Conservation (phyloP, 2,888 invertebrate species). For the Caenorhabditis sulstoni region DNA sequence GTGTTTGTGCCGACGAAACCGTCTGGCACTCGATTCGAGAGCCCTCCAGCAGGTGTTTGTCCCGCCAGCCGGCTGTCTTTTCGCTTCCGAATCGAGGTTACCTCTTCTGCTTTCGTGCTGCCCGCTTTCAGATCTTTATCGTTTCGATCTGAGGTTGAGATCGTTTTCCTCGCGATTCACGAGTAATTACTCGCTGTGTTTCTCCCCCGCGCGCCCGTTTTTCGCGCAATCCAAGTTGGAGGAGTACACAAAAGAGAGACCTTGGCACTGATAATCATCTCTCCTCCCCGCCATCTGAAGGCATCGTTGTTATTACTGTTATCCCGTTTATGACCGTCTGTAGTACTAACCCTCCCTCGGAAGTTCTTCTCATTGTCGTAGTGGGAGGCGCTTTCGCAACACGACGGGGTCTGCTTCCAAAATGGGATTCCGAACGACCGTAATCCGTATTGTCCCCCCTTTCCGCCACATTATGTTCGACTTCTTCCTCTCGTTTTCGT, state of each 20-base stretch:
- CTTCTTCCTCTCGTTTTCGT: neutral
- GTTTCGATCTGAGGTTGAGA: slow-evolving; percentile 49
- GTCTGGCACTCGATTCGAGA: slow-evolving; percentile 54
- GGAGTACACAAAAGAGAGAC: slow-evolving; percentile 19
- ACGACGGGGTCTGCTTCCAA: too few relatives aligned
- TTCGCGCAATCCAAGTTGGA: slow-evolving; percentile 45
- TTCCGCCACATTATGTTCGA: neutral
- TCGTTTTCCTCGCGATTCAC: slow-evolving; percentile 12
- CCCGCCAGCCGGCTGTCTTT: slow-evolving; percentile 35
- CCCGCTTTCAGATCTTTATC: slow-evolving; percentile 40
- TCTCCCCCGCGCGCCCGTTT: slow-evolving; percentile 25
- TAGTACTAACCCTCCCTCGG: neutral
- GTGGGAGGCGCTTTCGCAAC: slow-evolving; percentile 13
- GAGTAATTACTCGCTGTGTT: slow-evolving; percentile 33
- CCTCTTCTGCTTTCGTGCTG: slow-evolving; percentile 15
- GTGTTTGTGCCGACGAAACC: slow-evolving; percentile 22
- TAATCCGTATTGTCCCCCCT: neutral
- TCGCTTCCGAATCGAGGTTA: slow-evolving; percentile 32
- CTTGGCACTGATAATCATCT: slow-evolving; percentile 47
- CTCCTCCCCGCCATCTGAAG: neutral
- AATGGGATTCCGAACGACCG: too few relatives aligned
- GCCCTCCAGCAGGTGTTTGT: slow-evolving; percentile 55
- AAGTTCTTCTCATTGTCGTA: slow-evolving; percentile 2
- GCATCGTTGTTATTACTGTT: slow-evolving; percentile 41
- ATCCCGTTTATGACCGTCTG: slow-evolving; percentile 28